Base-by-base conservation (phyloP, 2,113 vertebrate species). In the Dolichallabes microphthalmus region DNA sequence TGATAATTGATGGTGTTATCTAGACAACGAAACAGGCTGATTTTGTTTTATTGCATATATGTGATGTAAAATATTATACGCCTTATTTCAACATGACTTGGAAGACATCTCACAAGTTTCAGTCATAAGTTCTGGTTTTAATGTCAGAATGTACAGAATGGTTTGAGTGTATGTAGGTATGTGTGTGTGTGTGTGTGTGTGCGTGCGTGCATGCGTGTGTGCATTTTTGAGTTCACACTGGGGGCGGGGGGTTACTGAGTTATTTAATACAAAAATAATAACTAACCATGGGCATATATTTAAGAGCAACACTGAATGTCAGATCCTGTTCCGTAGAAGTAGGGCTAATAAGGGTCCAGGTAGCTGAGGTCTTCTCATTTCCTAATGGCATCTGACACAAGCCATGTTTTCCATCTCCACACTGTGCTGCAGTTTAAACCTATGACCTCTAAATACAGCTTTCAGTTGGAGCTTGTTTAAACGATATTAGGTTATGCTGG, bases 251-350 rank as follows among this genome's bases (percentile, higher is more conserved):
- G 89, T 88, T 89, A 90, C 90, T 93, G 93, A 89, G 90, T 93
- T 95, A 96, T 94, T 96, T 96, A 96, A 95, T 96, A 94, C 97
- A 96, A 96, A 97, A 98, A 97, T 95, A 95, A 95, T 96, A 96
- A 97, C 97, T 97, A 97, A 96, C 94, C 95, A 93, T 89, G 90
- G 92, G 83, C 92, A 90, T 91, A 87, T 90, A 85, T 91, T 88
- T 87, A 88, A 86, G 86, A 86, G 85, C 82, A 30, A 73, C 83
- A 35, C 90, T 88, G 89, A 93, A 92, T 76, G 86, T 86, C 87
- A 69, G 75, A 86, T 83, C 87, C 83, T 87, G 69, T 91, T 91
- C 82, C 57, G 77, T 88, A 92, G 93, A 91, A 89, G 91, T 86
- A 89, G 93, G 94, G 94, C 95, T 94, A 95, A 95, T 93, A 95